Conservation (phyloP, 2,888 invertebrate species). For the Phanerotoma sp. region DNA sequence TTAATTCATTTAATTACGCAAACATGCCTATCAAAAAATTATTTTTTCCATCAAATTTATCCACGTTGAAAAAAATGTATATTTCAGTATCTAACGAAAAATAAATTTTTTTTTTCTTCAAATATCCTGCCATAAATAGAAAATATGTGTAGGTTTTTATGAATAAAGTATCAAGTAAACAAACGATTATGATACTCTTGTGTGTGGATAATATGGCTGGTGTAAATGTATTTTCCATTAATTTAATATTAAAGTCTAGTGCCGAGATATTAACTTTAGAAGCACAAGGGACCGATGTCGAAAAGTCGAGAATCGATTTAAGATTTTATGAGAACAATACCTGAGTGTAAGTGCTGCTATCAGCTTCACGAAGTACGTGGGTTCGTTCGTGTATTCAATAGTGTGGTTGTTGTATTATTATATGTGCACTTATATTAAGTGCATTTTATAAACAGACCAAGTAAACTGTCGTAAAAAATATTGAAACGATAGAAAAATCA, state of each 20-base stretch:
- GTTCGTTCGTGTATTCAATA: slow-evolving; percentile 11
- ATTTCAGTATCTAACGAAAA: too few species aligned
- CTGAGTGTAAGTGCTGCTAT: slow-evolving; percentile 22
- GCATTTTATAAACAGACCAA: too few species aligned
- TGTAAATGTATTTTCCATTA: slow-evolving; percentile 26
- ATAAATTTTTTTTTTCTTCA: too few species aligned
- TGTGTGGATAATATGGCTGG: slow-evolving; percentile 15
- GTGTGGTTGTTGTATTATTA: too few species aligned
- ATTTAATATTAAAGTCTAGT: slow-evolving; percentile 29
- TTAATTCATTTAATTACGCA: too few species aligned
- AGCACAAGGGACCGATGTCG: not conserved
- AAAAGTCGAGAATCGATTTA: slow-evolving; percentile 16
- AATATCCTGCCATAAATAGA: too few species aligned
- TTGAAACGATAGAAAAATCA: too few species aligned
- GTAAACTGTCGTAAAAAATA: not conserved
- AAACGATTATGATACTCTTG: slow-evolving; percentile 18
- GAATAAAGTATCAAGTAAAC: not conserved
- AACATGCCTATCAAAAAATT: too few species aligned
- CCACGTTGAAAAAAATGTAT: too few species aligned
- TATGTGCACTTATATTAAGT: too few species aligned
- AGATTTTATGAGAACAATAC: slow-evolving; percentile 15
- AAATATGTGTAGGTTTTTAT: slow-evolving; percentile 5
- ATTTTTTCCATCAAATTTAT: too few species aligned
- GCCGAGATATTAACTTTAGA: slow-evolving; percentile 17
- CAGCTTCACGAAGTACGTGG: slow-evolving; percentile 9